These are phyloP conservation scores for Hydra vulgaris DNA, from an alignment of 30 jellyfish, hydroid and myxozoan species.

Conservation along the genomic window DNA sequence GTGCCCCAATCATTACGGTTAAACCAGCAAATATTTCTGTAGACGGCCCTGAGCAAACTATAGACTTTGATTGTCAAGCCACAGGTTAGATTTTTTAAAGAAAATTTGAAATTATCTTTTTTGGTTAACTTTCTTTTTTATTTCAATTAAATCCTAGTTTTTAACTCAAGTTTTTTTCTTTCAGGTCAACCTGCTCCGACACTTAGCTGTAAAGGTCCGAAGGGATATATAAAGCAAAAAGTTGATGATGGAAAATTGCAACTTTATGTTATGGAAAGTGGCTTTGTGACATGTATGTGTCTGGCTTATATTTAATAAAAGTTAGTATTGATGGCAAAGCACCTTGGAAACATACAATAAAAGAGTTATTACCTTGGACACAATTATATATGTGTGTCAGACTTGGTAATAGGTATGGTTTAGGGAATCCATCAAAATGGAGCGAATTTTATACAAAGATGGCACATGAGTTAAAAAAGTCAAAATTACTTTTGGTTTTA, in stretches of 20 bases:
- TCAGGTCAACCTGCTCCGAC: constrained; percentile 12
- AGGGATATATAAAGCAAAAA: not conserved
- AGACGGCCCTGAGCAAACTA: constrained; percentile 23
- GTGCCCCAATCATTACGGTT: constrained; percentile 1
- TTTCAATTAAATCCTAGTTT: not conserved
- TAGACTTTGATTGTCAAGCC: constrained; percentile 22
- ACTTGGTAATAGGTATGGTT: constrained; percentile 24
- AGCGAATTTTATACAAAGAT: not conserved
- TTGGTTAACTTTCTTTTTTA: too few relatives aligned
- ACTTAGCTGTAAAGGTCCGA: constrained; percentile 5
- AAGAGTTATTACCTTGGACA: constrained; percentile 29
- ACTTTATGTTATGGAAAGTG: constrained; percentile 23
- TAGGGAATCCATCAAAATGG: constrained; percentile 31
- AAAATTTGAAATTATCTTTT: too few relatives aligned
- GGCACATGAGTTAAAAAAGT: constrained; percentile 25
- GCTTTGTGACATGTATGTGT: constrained; percentile 22
- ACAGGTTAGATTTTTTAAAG: constrained; percentile 11
- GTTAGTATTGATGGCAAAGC: constrained; percentile 12
- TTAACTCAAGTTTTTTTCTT: not conserved
- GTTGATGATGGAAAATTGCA: not conserved
- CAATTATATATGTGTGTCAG: constrained; percentile 20
- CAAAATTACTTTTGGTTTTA: too few relatives aligned
- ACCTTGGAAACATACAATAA: constrained; percentile 18
- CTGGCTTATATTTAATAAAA: not conserved
- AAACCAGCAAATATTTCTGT: constrained; percentile 27